These are phyloP conservation scores for Hydrozoanthus gracilis DNA, from an alignment of 92 coral and sea anemone genomes.

Conservation along the genomic window DNA sequence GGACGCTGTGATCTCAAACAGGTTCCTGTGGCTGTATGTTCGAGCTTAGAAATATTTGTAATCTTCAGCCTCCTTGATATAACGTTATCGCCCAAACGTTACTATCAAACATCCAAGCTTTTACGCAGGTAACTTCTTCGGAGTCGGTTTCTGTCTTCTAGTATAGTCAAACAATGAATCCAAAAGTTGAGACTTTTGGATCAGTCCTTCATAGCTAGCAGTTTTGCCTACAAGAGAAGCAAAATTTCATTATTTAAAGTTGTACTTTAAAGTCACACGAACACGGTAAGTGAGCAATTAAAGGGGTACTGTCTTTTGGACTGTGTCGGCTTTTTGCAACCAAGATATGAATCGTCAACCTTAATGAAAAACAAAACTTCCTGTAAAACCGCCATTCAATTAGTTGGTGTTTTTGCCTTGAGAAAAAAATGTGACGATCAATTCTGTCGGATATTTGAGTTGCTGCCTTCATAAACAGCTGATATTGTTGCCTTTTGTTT, in stretches of 20 bases:
- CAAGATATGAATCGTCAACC: not conserved
- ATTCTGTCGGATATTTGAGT: not conserved
- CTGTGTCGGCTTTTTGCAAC: not conserved
- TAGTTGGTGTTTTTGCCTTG: not conserved
- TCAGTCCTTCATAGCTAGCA: no score
- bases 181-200: no score
- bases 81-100: no score
- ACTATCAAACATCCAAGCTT: no score
- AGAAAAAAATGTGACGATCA: not conserved
- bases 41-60: not conserved
- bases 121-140: no score
- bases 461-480: not conserved
- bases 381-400: not conserved
- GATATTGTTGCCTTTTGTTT: not conserved
- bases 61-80: no score
- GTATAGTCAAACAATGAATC: no score
- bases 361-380: not conserved
- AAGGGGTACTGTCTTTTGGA: not conserved
- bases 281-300: not conserved
- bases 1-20: not conserved
- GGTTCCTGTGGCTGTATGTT: not conserved
- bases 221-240: no score
- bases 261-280: not conserved
- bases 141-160: no score
- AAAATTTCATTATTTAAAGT: no score